Conservation (phyloP, 2,888 invertebrate genomes). For the Mesorhabditis sp. region DNA sequence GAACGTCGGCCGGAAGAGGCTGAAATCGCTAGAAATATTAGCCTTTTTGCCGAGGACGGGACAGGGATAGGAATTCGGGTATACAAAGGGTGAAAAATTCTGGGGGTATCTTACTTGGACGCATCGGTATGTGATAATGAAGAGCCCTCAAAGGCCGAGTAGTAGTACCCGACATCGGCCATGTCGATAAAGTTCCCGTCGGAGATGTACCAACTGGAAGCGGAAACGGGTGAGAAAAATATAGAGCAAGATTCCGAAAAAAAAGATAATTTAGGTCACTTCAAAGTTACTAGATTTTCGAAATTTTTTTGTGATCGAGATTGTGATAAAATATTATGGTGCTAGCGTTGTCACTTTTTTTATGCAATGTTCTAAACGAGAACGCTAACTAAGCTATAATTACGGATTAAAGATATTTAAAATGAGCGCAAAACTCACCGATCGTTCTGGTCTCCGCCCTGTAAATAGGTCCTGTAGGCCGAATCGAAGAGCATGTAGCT, state of each 20-base stretch:
- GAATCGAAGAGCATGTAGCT: neutral
- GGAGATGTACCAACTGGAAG: neutral
- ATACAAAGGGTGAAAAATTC: neutral
- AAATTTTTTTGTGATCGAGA: too few species aligned
- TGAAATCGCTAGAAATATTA: neutral
- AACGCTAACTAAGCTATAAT: too few species aligned
- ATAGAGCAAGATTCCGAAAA: neutral
- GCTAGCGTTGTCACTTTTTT: too few species aligned
- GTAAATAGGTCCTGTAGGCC: neutral
- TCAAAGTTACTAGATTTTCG: too few species aligned
- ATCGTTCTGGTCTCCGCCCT: neutral
- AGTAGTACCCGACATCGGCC: slow-evolving; percentile 6
- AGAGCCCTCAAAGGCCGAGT: neutral
- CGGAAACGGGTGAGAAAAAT: neutral
- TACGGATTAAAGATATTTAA: too few species aligned
- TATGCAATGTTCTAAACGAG: too few species aligned
- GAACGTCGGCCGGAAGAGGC: slow-evolving; percentile 3
- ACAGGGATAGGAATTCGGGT: too few species aligned
- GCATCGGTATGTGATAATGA: neutral
- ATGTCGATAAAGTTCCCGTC: neutral
- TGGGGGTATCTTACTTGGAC: neutral
- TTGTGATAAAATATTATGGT: too few species aligned
- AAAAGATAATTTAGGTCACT: neutral
- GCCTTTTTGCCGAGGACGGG: neutral
- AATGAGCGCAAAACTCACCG: neutral